Evolutionary conservation across 2,113 vertebrate genomes (phyloP).

Genomic region (Fulmarus glacialis): DNA sequence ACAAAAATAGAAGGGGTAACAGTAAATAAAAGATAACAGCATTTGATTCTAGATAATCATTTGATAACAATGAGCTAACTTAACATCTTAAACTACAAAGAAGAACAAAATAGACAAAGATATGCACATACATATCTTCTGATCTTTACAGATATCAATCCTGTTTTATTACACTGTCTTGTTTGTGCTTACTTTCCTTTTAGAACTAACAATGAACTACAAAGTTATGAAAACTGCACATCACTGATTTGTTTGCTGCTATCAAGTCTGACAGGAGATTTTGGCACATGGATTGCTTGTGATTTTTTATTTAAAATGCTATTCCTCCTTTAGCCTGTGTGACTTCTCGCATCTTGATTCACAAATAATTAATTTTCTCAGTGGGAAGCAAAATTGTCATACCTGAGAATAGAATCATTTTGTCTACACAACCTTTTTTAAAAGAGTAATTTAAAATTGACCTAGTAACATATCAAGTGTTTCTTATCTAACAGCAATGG

Average conservation of each 20-base stretch:
- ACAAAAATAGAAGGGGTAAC: not conserved
- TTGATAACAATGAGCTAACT: not conserved
- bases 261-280: not conserved
- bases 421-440: not conserved
- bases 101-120: not conserved
- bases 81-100: not conserved
- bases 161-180: not conserved
- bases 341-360: not conserved
- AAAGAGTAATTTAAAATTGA: not conserved
- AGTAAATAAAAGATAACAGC: not conserved
- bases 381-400: not conserved
- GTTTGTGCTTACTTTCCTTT: not conserved
- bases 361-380: not conserved
- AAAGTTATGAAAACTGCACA: not conserved
- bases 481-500: not conserved
- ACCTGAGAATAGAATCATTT: not conserved
- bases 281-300: accelerated
- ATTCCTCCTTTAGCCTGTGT: not conserved
- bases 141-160: not conserved
- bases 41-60: not conserved
- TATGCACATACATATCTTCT: not conserved
- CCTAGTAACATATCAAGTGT: not conserved
- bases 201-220: not conserved
- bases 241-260: not conserved
- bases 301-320: not conserved